These are phyloP conservation scores for Phengaris alcon DNA, from an alignment of 2,888 invertebrate species.

Conservation along the genomic window DNA sequence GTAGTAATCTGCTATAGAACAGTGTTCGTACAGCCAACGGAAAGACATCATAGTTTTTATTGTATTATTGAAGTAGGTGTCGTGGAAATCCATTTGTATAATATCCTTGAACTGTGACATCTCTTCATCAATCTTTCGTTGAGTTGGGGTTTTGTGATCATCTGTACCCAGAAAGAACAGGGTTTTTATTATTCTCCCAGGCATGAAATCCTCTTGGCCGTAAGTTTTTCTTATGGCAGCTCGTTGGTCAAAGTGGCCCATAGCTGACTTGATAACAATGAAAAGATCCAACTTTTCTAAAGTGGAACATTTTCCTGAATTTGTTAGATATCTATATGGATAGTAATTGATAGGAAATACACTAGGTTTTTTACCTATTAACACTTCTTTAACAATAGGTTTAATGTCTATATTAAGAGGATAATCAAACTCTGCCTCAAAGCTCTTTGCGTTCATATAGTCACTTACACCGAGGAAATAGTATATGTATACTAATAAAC, in stretches of 20 bases:
- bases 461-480: conserved; percentile 84
- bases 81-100: conserved; percentile 88
- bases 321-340: conserved; percentile 81
- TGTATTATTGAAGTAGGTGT: conserved; percentile 94
- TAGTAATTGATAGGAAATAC: conserved; percentile 84
- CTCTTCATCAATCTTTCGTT: conserved; percentile 82
- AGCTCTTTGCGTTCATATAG: conserved; percentile 85
- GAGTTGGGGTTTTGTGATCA: conserved; percentile 64
- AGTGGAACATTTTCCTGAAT: conserved; percentile 68
- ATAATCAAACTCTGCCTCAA: conserved; percentile 85
- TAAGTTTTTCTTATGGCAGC: conserved; percentile 88
- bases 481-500: conserved; percentile 52
- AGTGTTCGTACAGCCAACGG: conserved; percentile 88
- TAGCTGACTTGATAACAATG: conserved; percentile 89
- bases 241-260: conserved; percentile 83
- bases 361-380: conserved; percentile 77
- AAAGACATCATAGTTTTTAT: conserved; percentile 95
- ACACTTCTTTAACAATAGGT: conserved; percentile 79
- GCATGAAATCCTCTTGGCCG: conserved; percentile 88
- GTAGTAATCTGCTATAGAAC: conserved; percentile 86
- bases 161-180: conserved; percentile 87
- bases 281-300: conserved; percentile 82
- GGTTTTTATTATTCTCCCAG: conserved; percentile 86
- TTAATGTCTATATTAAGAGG: conserved; percentile 86
- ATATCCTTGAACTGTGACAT: conserved; percentile 85